Conservation (phyloP, 2,113 vertebrate species). For the Stomatorhinus ivindoensis region DNA sequence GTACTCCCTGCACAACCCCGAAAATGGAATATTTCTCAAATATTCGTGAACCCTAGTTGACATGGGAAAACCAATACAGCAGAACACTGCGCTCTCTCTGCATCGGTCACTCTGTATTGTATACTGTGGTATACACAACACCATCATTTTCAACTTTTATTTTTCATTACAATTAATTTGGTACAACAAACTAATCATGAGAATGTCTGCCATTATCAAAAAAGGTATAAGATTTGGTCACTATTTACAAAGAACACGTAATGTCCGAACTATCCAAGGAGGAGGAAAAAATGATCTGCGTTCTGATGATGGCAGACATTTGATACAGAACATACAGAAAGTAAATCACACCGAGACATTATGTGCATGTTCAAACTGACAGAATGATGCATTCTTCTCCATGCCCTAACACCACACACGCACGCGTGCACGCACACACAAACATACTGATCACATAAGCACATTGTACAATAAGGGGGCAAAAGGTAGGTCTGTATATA, state of each 20-base stretch:
- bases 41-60: background rate
- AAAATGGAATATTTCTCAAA: background rate
- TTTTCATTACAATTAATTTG: constrained; percentile 66
- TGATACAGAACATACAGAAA: constrained; percentile 52
- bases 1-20: background rate
- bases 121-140: constrained; percentile 61
- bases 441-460: constrained; percentile 55
- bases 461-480: constrained; percentile 49
- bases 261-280: constrained; percentile 69
- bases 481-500: constrained; percentile 47
- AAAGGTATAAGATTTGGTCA: constrained; percentile 72
- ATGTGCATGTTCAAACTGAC: constrained; percentile 54
- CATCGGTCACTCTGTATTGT: background rate
- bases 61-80: background rate
- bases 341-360: constrained; percentile 39
- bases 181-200: constrained; percentile 66
- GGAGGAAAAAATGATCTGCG: constrained; percentile 49
- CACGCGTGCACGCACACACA: constrained; percentile 4
- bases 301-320: constrained; percentile 75
- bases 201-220: constrained; percentile 77
- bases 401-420: constrained; percentile 58
- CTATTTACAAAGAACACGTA: constrained; percentile 82
- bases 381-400: constrained; percentile 35
- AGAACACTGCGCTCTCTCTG: constrained; percentile 17
- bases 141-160: constrained; percentile 60